phyloP scores from a whole-genome alignment of 1,140 invertebrate genomes.

The Cepaea nemoralis region DNA sequence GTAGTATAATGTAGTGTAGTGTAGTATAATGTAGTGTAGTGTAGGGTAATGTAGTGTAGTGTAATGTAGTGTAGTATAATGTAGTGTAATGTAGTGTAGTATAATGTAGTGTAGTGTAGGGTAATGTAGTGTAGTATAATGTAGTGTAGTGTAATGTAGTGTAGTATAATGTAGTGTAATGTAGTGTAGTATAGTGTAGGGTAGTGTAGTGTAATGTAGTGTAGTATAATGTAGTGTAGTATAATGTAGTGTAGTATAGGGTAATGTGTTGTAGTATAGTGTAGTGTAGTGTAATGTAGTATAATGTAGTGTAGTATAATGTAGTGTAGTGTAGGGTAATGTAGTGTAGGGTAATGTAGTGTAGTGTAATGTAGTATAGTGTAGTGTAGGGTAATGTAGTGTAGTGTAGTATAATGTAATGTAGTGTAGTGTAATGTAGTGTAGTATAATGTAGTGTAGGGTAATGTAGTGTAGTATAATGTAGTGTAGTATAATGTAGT shows the following conservation, averaged over 20 bases:
- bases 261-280: slow-evolving; percentile 8
- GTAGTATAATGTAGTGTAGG: neutral
- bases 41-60: no score
- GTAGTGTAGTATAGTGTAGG: no score
- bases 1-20: slow-evolving; percentile 6
- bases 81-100: slow-evolving; percentile 39
- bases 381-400: no score
- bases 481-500: slow-evolving; percentile 23
- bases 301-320: neutral
- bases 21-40: slow-evolving; percentile 35
- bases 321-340: no score
- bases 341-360: neutral
- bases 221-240: slow-evolving; percentile 41
- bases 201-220: slow-evolving; percentile 31
- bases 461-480: slow-evolving; percentile 18
- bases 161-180: slow-evolving; percentile 33
- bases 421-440: neutral
- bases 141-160: slow-evolving; percentile 16
- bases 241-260: neutral
- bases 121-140: slow-evolving; percentile 28
- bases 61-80: slow-evolving; percentile 38
- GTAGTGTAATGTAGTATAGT: no score
- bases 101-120: no score
- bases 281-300: slow-evolving; percentile 30
- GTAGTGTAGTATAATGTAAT: slow-evolving; percentile 29